Base-by-base conservation (phyloP, 2,888 invertebrate genomes). In the Galerucella nymphaeae region DNA sequence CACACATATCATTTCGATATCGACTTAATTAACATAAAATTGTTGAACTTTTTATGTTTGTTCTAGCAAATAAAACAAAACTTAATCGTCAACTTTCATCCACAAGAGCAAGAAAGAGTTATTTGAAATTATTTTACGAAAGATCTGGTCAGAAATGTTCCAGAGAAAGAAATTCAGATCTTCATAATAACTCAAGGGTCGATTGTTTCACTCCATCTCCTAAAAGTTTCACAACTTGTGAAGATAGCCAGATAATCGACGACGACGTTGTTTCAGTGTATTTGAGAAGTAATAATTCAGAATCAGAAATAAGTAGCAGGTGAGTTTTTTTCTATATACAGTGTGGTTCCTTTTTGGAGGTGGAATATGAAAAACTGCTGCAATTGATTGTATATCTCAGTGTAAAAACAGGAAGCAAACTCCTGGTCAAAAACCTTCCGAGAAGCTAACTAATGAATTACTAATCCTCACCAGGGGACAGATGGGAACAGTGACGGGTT, bases 111-210 rank as follows among this genome's bases (percentile, higher is more conserved):
- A 74, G 70, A 20, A 75, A 66, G 13, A 75, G 73, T n/a, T 77
- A 77, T 61, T 71, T 77, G 48, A 66, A 71, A 16, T 67, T 77
- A 64, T 77, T 76, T 64, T 70, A 75, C 30, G 72, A 68, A 11
- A 71, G 63, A 58, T 66, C 42, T 16, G 20, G 50, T 10, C 53
- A 59, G 5, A 64, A 41, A 64, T 57, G 57, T 57, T 50, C 18
- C 3, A 41, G 57, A 16, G 62, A 13, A 2, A 13, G 9, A 16
- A 38, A 18, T 18, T 13, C 23, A 14, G 58, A 14, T 14, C 14
- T 23, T 1, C 13, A 30, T 30, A 30, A 58, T 14, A 14, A n/a
- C 16, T 70, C 72, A 20, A 62, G 53, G 50, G 62, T 64, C 2
- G 68, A 70, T 8, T 58, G 68, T 55, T 55, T 48, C n/a, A 66